Evolutionary conservation across 2,888 invertebrate genomes (phyloP).

Genomic region (Drosophila stalkeri): DNA sequence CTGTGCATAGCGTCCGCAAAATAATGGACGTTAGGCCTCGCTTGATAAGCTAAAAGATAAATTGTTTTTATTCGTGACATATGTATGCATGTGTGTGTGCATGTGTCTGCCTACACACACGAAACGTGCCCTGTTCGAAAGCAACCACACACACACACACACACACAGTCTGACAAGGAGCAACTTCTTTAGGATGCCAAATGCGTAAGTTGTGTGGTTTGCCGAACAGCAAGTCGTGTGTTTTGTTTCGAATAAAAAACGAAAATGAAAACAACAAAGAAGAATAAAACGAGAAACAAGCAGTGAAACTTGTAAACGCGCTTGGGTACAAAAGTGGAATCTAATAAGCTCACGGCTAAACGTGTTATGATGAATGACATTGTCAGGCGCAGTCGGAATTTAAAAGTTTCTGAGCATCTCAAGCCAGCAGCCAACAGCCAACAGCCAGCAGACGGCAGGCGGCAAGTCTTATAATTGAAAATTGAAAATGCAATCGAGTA

Average conservation of each 20-base stretch:
- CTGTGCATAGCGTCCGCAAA: conserved; percentile 73
- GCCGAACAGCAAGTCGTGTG: conserved; percentile 62
- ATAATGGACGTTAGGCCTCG: conserved; percentile 78
- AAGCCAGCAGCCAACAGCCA: conserved; percentile 3
- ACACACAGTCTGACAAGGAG: conserved; percentile 22
- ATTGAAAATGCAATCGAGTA: conserved; percentile 51
- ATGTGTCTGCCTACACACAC: conserved; percentile 26
- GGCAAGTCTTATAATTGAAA: conserved; percentile 63
- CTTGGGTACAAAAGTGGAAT: conserved; percentile 75
- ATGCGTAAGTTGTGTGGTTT: conserved; percentile 59
- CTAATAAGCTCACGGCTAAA: conserved; percentile 78
- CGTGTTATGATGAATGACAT: conserved; percentile 79
- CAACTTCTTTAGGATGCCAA: conserved; percentile 58
- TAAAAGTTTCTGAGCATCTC: conserved; percentile 48
- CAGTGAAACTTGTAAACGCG: conserved; percentile 73
- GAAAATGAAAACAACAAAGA: conserved; percentile 37
- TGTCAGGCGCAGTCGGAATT: conserved; percentile 74
- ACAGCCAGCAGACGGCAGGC: not conserved
- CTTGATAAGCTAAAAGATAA: conserved; percentile 80
- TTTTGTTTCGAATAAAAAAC: conserved; percentile 31
- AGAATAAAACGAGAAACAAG: conserved; percentile 35
- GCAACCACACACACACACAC: conserved; percentile 26
- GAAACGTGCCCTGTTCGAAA: conserved; percentile 35
- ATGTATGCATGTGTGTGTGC: conserved; percentile 45
- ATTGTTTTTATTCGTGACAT: conserved; percentile 80